Evolutionary conservation across 1,140 invertebrate genomes (phyloP), one percentile per base, ranked within the genome.

Genomic region (Platyscapa corneri): DNA sequence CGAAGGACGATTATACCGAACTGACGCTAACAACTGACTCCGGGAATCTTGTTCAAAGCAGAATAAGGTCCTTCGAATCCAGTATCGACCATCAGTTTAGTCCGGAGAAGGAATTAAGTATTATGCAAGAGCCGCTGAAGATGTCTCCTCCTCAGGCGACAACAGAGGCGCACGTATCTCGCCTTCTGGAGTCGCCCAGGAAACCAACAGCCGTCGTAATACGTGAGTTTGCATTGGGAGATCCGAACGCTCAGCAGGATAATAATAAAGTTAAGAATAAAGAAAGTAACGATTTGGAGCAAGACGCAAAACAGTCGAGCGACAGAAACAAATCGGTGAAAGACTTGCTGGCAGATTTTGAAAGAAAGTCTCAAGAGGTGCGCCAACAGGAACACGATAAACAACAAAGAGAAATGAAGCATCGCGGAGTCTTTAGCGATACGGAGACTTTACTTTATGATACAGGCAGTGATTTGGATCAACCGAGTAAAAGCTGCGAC

Each of bases 261-360:
- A 6, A 7, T n/a, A 23, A 0, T 10, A 12, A 30, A 12, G 32
- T n/a, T 23, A 84, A 60, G n/a, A 64, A 32, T 20, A 39, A 60
- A 49, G 30, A 3, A 5, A 5, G 37, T 5, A 37, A 72, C 5
- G 49, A 60, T 23, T 16, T 53, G 1, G 86, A 81, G 2, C 64
- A 72, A 18, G 16, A 12, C 5, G 85, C 82, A 0, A 56, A 80
- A 0, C 76, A 85, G 18, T 56, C 87, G 12, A 86, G 88, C 0
- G 89, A 89, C 27, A 89, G 92, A 86, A 91, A 92, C 78, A 94
- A 94, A 82, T 94, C 94, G 1, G 94, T 95, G 0, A 94, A 93
- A 85, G 94, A 94, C 86, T 87, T 95, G 1, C 77, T 94, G 20
- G 94, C 94, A 1, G 93, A 94, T 85, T 95, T 95, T 86, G 94